phyloP scores from a whole-genome alignment of 2,797 vertebrate species.

The Phoxinus dragarum region DNA sequence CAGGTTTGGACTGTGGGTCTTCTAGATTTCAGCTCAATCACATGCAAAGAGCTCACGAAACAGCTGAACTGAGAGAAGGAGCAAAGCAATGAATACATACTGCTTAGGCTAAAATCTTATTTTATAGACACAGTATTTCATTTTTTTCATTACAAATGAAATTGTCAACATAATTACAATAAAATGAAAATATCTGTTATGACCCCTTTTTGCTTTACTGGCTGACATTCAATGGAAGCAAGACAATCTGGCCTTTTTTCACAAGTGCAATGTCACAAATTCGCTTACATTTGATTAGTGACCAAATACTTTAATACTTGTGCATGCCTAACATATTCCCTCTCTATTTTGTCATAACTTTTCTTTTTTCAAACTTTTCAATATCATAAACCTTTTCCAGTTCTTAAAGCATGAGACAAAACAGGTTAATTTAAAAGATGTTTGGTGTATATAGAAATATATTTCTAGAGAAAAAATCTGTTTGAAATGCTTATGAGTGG shows the following conservation, averaged over 20 bases:
- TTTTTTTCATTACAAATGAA: neutral
- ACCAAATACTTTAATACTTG: neutral
- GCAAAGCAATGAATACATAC: conserved; percentile 21
- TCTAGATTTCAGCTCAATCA: conserved; percentile 41
- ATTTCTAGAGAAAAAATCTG: neutral
- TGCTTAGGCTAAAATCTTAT: neutral
- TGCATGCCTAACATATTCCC: neutral
- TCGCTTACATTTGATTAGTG: neutral
- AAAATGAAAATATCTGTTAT: neutral
- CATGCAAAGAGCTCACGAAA: conserved; percentile 46
- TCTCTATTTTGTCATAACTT: neutral
- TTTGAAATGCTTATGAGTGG: conserved; percentile 1
- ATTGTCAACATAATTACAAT: neutral
- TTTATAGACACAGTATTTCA: neutral
- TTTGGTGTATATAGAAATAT: neutral
- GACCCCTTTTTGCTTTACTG: neutral
- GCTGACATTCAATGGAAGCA: neutral
- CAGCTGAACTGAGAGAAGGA: conserved; percentile 36
- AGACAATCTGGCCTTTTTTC: neutral
- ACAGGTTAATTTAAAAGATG: neutral
- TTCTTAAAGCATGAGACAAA: neutral
- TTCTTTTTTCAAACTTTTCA: neutral
- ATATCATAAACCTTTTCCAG: neutral
- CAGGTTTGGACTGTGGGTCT: conserved; percentile 27
- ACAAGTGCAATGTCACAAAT: neutral